These are phyloP conservation scores for Hydrozoanthus gracilis DNA, from an alignment of 92 coral and sea anemone species.

Conservation along the genomic window DNA sequence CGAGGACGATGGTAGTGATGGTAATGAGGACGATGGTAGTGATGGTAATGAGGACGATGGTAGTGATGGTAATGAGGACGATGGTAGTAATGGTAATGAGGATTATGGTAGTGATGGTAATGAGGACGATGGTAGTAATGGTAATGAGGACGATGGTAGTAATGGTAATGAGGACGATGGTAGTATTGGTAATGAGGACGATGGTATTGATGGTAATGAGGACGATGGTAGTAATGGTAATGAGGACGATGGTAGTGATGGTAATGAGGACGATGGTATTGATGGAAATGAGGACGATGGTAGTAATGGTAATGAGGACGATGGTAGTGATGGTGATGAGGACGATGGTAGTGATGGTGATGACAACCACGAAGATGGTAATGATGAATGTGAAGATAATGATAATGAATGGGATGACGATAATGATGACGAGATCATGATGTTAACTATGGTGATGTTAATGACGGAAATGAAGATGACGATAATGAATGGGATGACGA, in stretches of 20 bases:
- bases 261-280: neutral
- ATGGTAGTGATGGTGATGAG: neutral
- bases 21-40: neutral
- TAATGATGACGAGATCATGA: neutral
- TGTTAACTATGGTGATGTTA: neutral
- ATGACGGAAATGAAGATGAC: neutral
- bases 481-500: neutral
- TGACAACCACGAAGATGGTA: neutral
- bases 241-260: neutral
- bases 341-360: neutral
- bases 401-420: neutral
- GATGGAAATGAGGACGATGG: neutral
- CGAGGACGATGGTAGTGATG: neutral
- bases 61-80: too few relatives aligned
- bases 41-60: neutral
- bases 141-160: neutral
- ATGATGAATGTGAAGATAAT: neutral
- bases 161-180: neutral
- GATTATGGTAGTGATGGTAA: too few relatives aligned
- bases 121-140: neutral
- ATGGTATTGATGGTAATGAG: neutral
- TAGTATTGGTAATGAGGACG: neutral
- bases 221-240: neutral
- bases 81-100: too few relatives aligned
- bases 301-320: neutral